A percentile compares a stretch with the other conserved stretches of the same genome.
phyloP scores from a whole-genome alignment of 2,797 vertebrate species.

The Gouania willdenowi region DNA sequence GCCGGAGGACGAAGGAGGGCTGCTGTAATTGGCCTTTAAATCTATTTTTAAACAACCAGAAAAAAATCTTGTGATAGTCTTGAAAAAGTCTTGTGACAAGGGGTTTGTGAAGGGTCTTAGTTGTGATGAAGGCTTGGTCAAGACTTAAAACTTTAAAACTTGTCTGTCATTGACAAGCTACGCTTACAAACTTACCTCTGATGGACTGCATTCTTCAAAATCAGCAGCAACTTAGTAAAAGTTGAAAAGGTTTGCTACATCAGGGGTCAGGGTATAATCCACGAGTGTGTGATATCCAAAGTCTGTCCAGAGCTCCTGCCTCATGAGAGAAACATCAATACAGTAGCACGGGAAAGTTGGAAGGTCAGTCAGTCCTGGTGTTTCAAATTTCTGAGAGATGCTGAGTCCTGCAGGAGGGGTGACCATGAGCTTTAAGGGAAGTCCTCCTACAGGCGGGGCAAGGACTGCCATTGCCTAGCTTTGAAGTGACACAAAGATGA shows the following conservation, averaged over 20 bases:
- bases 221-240: background rate
- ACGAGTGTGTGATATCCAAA: conserved; percentile 33
- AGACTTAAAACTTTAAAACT: no score
- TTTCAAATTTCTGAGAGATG: conserved; percentile 23
- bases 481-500: conserved; percentile 80
- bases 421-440: conserved; percentile 72
- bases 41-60: no score
- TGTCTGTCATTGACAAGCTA: no score
- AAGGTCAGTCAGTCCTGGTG: conserved; percentile 16
- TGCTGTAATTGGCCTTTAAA: conserved; percentile 70
- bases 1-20: conserved; percentile 58
- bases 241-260: conserved; percentile 7
- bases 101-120: no score
- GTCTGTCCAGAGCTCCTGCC: conserved; percentile 9
- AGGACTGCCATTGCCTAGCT: conserved; percentile 70
- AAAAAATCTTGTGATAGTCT: no score
- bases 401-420: conserved; percentile 39
- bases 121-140: no score
- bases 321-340: conserved; percentile 20
- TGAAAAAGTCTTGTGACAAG: background rate
- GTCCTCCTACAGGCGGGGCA: conserved; percentile 64
- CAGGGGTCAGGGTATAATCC: conserved; percentile 25
- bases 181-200: conserved; percentile 77
- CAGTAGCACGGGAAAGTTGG: conserved; percentile 20
- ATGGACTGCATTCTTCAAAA: conserved; percentile 71